A percentile compares a stretch with the other conserved stretches of the same genome.
These are phyloP conservation scores for Onychomys torridus DNA, from an alignment of 2,797 vertebrate species.

Conservation along the genomic window DNA sequence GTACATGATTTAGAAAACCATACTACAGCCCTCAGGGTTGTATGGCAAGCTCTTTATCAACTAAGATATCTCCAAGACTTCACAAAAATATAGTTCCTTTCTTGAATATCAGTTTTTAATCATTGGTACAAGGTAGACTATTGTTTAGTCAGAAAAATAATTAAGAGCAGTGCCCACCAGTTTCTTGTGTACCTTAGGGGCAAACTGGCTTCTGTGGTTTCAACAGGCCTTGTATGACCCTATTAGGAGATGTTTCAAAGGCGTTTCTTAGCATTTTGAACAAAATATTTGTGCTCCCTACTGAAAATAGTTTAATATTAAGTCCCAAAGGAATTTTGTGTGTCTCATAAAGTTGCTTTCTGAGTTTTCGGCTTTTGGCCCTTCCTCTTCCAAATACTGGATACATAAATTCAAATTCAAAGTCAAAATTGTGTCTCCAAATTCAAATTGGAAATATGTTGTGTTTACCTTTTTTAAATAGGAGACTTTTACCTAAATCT, in stretches of 20 bases:
- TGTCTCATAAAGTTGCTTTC: constrained; percentile 70
- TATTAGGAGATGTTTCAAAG: constrained; percentile 82
- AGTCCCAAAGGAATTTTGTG: constrained; percentile 74
- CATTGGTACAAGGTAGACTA: neutral
- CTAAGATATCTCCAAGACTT: neutral
- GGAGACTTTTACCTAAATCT: neutral
- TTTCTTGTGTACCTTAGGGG: constrained; percentile 17
- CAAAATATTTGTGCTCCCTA: constrained; percentile 80
- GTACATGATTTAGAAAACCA: accelerated
- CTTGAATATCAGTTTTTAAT: neutral
- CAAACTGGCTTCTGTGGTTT: constrained; percentile 49
- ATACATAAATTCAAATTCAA: neutral
- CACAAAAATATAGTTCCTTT: neutral
- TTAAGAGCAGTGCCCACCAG: neutral
- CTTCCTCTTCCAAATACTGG: constrained; percentile 44
- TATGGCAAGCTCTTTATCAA: neutral
- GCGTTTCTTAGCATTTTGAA: constrained; percentile 78
- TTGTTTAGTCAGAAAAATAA: constrained; percentile 23
- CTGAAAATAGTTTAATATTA: constrained; percentile 80
- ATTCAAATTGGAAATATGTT: neutral
- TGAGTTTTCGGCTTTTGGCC: constrained; percentile 50
- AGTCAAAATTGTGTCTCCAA: constrained; percentile 14
- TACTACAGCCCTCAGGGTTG: neutral
- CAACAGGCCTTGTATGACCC: constrained; percentile 59
- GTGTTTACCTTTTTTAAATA: neutral